Conservation (phyloP, 1,140 invertebrate genomes). For the Panonychus citri region DNA sequence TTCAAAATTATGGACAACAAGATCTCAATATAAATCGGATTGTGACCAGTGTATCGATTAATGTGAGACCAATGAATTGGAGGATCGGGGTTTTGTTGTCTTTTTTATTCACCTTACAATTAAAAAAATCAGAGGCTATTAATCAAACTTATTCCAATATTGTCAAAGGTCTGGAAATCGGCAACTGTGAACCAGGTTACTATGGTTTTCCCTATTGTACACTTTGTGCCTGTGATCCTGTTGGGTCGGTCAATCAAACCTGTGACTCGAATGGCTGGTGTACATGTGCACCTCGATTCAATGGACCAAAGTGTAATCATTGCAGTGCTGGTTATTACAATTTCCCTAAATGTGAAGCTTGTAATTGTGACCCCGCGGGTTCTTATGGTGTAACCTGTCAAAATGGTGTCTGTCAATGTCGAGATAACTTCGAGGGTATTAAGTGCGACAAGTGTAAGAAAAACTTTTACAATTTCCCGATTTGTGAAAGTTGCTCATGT, state of each 20-base stretch:
- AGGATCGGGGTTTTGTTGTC: too few species aligned
- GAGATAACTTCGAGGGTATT: conserved; percentile 53
- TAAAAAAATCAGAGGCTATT: too few species aligned
- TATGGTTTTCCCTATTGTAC: conserved; percentile 77
- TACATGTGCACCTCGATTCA: conserved; percentile 50
- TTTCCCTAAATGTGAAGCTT: conserved; percentile 74
- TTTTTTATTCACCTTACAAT: too few species aligned
- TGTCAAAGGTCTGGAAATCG: too few species aligned
- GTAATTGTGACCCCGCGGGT: conserved; percentile 56
- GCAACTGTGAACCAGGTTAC: conserved; percentile 60
- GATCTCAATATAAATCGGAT: too few species aligned
- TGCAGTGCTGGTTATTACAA: conserved; percentile 71
- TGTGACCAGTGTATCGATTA: too few species aligned
- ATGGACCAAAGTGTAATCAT: conserved; percentile 49
- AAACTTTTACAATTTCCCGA: conserved; percentile 90
- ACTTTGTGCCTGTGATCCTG: conserved; percentile 64
- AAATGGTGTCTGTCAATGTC: conserved; percentile 77
- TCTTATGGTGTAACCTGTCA: conserved; percentile 41
- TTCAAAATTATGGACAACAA: too few species aligned
- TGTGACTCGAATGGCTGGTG: conserved; percentile 66
- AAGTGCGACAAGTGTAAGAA: conserved; percentile 66
- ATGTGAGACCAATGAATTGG: too few species aligned
- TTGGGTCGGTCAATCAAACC: conserved; percentile 31
- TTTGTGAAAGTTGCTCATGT: conserved; percentile 92
- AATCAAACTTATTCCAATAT: too few species aligned